phyloP scores from a whole-genome alignment of 1,140 invertebrate genomes.

The Zaprionus kolodkinae region DNA sequence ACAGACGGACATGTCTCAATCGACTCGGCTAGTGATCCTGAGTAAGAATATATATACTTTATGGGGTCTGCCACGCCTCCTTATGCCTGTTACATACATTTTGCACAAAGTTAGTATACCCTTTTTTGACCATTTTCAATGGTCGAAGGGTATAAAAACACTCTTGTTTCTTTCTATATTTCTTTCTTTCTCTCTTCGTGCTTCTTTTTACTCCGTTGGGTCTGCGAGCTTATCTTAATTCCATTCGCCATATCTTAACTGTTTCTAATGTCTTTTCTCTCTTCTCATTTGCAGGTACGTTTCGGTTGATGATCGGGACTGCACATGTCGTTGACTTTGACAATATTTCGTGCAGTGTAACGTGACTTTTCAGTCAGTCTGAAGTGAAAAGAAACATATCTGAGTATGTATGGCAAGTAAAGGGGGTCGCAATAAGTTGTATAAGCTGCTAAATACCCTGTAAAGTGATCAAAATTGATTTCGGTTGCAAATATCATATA shows the following conservation, averaged over 20 bases:
- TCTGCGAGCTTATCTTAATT: conserved; percentile 6
- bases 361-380: conserved; percentile 32
- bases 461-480: no score
- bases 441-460: not conserved
- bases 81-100: no score
- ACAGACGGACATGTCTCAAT: no score
- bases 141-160: no score
- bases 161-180: not conserved
- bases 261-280: conserved; percentile 21
- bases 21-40: no score
- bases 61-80: no score
- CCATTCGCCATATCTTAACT: conserved; percentile 12
- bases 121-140: no score
- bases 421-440: not conserved
- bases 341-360: conserved; percentile 55
- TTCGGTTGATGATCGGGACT: conserved; percentile 1
- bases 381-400: conserved; percentile 11
- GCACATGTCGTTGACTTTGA: conserved; percentile 47
- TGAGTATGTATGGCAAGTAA: conserved; percentile 1
- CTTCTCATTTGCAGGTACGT: conserved; percentile 58
- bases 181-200: not conserved
- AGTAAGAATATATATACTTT: no score
- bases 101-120: no score
- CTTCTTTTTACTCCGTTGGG: not conserved
- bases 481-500: no score